Percentiles rank a stretch among this genome's conserved stretches.
These are phyloP conservation scores for Calypte anna DNA, from an alignment of 2,113 vertebrate genomes.

Conservation along the genomic window DNA sequence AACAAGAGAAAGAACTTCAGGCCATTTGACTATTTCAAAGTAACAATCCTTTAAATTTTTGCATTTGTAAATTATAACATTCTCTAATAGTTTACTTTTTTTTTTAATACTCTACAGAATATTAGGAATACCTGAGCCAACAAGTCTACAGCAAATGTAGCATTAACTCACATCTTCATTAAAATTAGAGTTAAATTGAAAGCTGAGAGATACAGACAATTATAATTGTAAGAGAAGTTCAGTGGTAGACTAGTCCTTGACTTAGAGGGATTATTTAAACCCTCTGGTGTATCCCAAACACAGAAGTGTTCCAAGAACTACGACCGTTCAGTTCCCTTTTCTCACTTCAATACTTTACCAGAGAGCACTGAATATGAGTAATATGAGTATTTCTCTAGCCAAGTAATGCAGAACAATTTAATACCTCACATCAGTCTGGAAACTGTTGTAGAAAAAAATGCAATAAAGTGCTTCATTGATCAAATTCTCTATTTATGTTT, in stretches of 20 bases:
- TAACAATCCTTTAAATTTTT: not conserved
- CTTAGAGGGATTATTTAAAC: not conserved
- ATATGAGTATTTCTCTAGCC: not conserved
- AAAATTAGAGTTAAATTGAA: not conserved
- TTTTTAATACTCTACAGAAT: not conserved
- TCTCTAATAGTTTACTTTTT: not conserved
- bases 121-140: not conserved
- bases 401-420: not conserved
- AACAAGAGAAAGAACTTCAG: not conserved
- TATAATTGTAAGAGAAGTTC: not conserved
- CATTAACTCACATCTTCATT: not conserved
- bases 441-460: not conserved
- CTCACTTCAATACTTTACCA: not conserved
- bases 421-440: not conserved
- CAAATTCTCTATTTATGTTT: slow-evolving; percentile 24
- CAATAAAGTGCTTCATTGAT: not conserved
- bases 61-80: not conserved
- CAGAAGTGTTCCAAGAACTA: not conserved
- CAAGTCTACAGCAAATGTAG: not conserved
- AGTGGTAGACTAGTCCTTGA: not conserved
- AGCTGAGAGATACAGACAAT: not conserved
- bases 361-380: not conserved
- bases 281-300: not conserved
- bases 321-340: slow-evolving; percentile 22
- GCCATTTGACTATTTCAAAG: not conserved